A percentile compares a stretch with the other conserved stretches of the same genome.
These are phyloP conservation scores for Champsocephalus esox DNA, from an alignment of 2,797 vertebrate species.

Conservation along the genomic window DNA sequence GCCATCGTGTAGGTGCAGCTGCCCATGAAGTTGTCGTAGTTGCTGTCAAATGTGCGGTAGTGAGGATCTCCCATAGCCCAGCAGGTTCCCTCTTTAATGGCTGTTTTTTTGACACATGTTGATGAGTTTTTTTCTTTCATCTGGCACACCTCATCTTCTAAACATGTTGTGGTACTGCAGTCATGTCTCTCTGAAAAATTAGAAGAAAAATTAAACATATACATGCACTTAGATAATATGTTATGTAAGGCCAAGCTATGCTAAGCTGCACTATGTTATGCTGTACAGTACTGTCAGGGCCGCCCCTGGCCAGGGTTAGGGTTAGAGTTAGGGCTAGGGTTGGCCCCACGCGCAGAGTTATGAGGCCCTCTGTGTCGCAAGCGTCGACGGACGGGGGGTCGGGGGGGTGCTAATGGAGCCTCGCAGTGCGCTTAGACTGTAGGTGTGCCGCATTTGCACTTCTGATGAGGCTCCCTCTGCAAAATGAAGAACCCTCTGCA, in stretches of 20 bases:
- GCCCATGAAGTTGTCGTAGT: slow-evolving; percentile 85
- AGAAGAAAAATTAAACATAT: background rate
- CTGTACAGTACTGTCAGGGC: too few species aligned
- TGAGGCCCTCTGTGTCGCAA: too few species aligned
- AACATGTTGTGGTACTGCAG: slow-evolving; percentile 38
- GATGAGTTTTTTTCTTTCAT: slow-evolving; percentile 29
- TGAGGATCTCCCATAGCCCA: slow-evolving; percentile 84
- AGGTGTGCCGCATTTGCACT: too few species aligned
- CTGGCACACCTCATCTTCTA: slow-evolving; percentile 36
- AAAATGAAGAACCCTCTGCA: too few species aligned
- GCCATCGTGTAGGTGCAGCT: slow-evolving; percentile 85
- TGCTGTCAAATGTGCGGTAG: slow-evolving; percentile 85
- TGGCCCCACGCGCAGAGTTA: too few species aligned
- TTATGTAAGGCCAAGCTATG: background rate
- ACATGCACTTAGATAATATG: background rate
- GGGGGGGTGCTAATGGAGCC: too few species aligned
- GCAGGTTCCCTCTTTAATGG: slow-evolving; percentile 67
- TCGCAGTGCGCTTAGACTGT: too few species aligned
- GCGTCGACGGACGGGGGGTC: too few species aligned
- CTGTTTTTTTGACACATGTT: slow-evolving; percentile 34
- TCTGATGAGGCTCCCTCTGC: too few species aligned
- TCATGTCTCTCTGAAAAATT: slow-evolving; percentile 24
- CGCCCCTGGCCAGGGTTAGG: too few species aligned
- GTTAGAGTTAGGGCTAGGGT: too few species aligned
- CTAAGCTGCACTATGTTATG: background rate